These are phyloP conservation scores for Jaculus jaculus DNA, from an alignment of 2,113 vertebrate genomes.

Conservation along the genomic window DNA sequence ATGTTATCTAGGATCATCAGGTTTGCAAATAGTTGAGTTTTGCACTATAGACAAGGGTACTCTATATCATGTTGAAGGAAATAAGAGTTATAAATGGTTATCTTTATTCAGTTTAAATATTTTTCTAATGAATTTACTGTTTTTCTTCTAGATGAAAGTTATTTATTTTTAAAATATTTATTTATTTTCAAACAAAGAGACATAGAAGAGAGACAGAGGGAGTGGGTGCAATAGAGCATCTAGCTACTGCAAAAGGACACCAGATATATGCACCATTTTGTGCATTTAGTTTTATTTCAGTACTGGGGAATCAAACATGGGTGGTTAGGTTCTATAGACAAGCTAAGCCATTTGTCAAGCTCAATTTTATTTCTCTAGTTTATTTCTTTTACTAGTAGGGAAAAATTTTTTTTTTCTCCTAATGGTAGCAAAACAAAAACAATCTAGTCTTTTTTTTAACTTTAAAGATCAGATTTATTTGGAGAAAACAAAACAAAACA, in stretches of 20 bases:
- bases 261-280: no score
- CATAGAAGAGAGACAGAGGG: no score
- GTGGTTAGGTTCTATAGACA: no score
- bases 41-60: not conserved
- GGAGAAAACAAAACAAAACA: no score
- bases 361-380: not conserved
- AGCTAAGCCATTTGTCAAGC: not conserved
- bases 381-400: not conserved
- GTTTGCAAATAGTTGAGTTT: not conserved
- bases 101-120: not conserved
- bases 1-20: not conserved
- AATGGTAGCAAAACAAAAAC: not conserved
- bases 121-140: conserved; percentile 1
- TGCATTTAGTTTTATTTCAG: no score
- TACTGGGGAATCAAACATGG: no score
- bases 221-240: no score
- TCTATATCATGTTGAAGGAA: conserved; percentile 14
- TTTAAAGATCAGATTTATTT: no score
- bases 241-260: no score
- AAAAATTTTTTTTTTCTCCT: not conserved
- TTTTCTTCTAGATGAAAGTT: not conserved
- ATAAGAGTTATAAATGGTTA: not conserved
- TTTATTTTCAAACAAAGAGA: no score
- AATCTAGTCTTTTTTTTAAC: not conserved
- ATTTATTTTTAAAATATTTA: not conserved